These are phyloP conservation scores for Ectropis crepuscularia DNA, from an alignment of 2,888 invertebrate genomes.

Conservation along the genomic window DNA sequence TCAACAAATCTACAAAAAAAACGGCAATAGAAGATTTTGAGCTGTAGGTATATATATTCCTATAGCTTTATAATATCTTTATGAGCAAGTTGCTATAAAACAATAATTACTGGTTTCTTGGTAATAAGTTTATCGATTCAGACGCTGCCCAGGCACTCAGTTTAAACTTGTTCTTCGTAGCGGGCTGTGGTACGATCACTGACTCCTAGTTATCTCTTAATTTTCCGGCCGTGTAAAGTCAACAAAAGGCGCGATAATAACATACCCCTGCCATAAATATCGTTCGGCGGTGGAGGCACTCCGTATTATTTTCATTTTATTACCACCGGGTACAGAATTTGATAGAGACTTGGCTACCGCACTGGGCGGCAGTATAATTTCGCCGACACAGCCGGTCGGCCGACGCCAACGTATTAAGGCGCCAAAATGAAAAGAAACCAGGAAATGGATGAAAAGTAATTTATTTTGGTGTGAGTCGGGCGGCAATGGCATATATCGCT, in stretches of 20 bases:
- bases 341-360: conserved; percentile 77
- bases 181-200: not conserved
- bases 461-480: conserved; percentile 64
- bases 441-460: conserved; percentile 75
- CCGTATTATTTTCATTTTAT: conserved; percentile 78
- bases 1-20: too few species aligned
- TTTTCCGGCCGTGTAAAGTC: conserved; percentile 34
- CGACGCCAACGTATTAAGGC: conserved; percentile 71
- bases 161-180: not conserved
- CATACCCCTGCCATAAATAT: conserved; percentile 69
- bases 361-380: conserved; percentile 72
- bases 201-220: conserved; percentile 27
- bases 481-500: conserved; percentile 52
- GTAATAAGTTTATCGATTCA: conserved; percentile 57
- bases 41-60: too few species aligned
- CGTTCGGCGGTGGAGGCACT: conserved; percentile 57
- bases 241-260: conserved; percentile 69
- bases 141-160: conserved; percentile 13
- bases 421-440: conserved; percentile 73
- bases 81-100: conserved; percentile 59
- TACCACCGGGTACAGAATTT: conserved; percentile 70
- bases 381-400: conserved; percentile 69
- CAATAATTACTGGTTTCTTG: conserved; percentile 57
- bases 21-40: too few species aligned
- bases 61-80: conserved; percentile 67